Base-by-base conservation (phyloP, 1,140 invertebrate species). In the Meloidogyne floridensis region DNA sequence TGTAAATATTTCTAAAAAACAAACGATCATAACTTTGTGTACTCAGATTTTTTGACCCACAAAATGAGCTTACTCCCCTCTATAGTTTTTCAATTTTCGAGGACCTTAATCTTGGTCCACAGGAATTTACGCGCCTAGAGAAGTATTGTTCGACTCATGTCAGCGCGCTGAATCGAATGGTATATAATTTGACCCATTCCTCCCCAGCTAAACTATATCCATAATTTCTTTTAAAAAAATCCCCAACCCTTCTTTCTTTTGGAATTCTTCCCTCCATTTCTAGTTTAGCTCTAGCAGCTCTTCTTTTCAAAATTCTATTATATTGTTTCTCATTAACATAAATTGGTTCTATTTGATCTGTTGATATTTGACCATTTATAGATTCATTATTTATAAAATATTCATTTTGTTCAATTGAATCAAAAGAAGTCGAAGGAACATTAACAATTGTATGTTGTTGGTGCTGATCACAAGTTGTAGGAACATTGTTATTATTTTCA, bases 301-400 rank as follows among this genome's bases (percentile, higher is more conserved):
- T 91, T 82, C 96, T 91, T 90, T 96, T 96, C 8, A 97, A 91
- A 87, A 97, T 97, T 56, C 86, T 92, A 88, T 95, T 94, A 91
- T 97, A 97, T 89, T 99, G 97, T 90, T 97, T 96, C n/a, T 96
- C 96, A 92, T 98, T 99, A 0, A 99, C 97, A 91, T 98, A 99
- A 8, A 98, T 90, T 2, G 96, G 95, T 88, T 97, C 95, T 18
- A 79, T 51, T 90, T 97, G 95, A 91, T 96, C 94, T n/a, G 53
- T 10, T 42, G 77, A 43, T 42, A 13, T 47, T 47, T 47, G 47
- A 53, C 2, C 5, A 51, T 32, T 20, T 56, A 76, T 51, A n/a
- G 56, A 15, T 54, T 80, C 77, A 54, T 53, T 70, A 77, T 54
- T 43, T 15, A 51, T 54, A 13, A 73, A 47, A 20, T 54, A 15